Evolutionary conservation across 2,797 vertebrate species (phyloP).

Genomic region (Myotis findleyi): DNA sequence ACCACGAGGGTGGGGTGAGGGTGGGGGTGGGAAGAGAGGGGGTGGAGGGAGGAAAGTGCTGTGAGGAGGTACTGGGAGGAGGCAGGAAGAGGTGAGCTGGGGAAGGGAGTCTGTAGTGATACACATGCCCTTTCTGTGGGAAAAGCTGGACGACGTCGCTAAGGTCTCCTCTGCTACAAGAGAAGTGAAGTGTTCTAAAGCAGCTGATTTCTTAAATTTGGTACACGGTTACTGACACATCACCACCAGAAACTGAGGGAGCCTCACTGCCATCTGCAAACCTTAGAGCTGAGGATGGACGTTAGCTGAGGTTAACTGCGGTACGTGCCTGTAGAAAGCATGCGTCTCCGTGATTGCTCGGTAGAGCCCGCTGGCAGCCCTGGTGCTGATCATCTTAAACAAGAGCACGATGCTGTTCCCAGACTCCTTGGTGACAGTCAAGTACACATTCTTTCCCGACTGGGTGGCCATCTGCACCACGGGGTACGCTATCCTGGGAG

Average conservation of each 20-base stretch:
- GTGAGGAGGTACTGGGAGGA: too few species aligned
- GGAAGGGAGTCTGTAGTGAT: too few species aligned
- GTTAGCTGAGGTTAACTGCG: neutral
- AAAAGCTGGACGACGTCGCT: rapidly evolving
- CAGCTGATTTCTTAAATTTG: neutral
- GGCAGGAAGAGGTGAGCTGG: neutral
- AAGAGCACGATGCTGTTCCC: conserved; percentile 96
- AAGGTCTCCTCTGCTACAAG: rapidly evolving
- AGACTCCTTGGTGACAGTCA: conserved; percentile 97
- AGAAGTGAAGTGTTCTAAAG: neutral
- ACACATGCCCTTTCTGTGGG: rapidly evolving
- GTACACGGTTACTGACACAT: neutral
- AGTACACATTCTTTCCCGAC: conserved; percentile 97
- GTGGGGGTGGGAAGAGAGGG: too few species aligned
- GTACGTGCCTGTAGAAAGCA: conserved; percentile 96
- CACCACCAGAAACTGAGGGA: neutral
- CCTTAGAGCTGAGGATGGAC: rapidly evolving
- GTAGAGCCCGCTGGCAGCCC: conserved; percentile 97
- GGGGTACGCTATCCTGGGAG: conserved; percentile 94
- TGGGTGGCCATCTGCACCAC: conserved; percentile 99
- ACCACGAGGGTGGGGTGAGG: neutral
- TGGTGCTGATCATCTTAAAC: conserved; percentile 98
- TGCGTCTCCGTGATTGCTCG: conserved; percentile 98
- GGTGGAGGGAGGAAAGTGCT: too few species aligned
- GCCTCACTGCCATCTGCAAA: neutral